Percentiles rank a stretch among this genome's conserved stretches.
phyloP scores from a whole-genome alignment of 2,888 invertebrate genomes.

The Polymixis lichenea region DNA sequence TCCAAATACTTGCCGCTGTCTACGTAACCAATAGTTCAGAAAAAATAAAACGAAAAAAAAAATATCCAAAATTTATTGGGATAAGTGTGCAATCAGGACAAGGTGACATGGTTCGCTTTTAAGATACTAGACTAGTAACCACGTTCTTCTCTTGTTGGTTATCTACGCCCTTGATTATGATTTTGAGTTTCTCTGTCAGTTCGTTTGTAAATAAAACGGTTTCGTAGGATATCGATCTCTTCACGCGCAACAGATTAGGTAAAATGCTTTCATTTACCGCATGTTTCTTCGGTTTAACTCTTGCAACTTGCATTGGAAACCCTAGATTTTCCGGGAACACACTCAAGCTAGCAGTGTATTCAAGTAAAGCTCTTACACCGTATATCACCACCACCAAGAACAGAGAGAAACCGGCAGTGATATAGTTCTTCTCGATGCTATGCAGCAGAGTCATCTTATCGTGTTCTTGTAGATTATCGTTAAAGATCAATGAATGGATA shows the following conservation, averaged over 20 bases:
- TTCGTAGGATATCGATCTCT: conserved; percentile 83
- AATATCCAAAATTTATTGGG: conserved; percentile 70
- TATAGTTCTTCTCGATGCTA: conserved; percentile 81
- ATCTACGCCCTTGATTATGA: conserved; percentile 73
- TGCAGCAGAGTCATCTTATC: conserved; percentile 77
- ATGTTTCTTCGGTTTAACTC: conserved; percentile 52
- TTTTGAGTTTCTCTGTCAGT: conserved; percentile 78
- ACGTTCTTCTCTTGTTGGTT: conserved; percentile 67
- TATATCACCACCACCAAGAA: conserved; percentile 81
- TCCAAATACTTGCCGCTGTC: conserved; percentile 74
- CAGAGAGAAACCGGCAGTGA: conserved; percentile 84
- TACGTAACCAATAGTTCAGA: conserved; percentile 63
- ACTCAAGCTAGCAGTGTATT: conserved; percentile 76
- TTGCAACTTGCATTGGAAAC: conserved; percentile 52
- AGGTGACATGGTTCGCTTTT: conserved; percentile 60
- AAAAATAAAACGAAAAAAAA: conserved; percentile 65
- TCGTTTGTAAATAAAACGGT: conserved; percentile 80
- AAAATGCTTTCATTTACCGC: conserved; percentile 69
- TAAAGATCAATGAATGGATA: conserved; percentile 75
- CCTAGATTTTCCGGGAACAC: conserved; percentile 67
- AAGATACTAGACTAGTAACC: conserved; percentile 72
- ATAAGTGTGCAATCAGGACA: conserved; percentile 46
- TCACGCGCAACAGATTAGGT: conserved; percentile 78
- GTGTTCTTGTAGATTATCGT: conserved; percentile 66
- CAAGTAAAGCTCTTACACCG: conserved; percentile 76